These are phyloP conservation scores for Lycia hirtaria DNA, from an alignment of 2,888 invertebrate species.

Conservation along the genomic window DNA sequence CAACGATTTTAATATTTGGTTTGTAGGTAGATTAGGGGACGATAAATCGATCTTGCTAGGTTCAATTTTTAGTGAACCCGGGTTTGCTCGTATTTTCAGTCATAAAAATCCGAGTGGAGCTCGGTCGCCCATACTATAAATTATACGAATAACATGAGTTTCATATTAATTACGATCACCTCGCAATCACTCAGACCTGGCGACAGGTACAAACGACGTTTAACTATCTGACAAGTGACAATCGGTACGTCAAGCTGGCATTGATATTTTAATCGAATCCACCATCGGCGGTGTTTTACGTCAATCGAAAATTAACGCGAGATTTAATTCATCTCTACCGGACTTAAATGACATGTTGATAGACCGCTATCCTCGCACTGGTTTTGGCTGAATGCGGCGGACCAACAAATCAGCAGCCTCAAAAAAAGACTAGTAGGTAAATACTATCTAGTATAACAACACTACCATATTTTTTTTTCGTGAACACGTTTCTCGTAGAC, in stretches of 20 bases:
- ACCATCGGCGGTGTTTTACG: conserved; percentile 18
- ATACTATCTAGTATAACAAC: too few relatives aligned
- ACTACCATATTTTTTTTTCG: too few relatives aligned
- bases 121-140: background rate
- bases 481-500: too few relatives aligned
- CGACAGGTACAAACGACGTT: background rate
- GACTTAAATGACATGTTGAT: conserved; percentile 29
- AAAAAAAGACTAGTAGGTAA: too few relatives aligned
- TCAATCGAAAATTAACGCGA: conserved; percentile 29
- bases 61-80: too few relatives aligned
- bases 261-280: conserved; percentile 33
- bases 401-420: background rate
- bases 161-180: conserved; percentile 12
- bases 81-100: too few relatives aligned
- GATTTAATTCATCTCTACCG: conserved; percentile 31
- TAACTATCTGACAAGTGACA: background rate
- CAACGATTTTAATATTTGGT: too few relatives aligned
- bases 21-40: too few relatives aligned
- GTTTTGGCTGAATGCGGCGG: conserved; percentile 1
- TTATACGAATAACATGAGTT: background rate
- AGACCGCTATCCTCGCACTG: conserved; percentile 7
- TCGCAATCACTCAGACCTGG: conserved; percentile 1
- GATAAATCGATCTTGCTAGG: too few relatives aligned
- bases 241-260: background rate
- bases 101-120: background rate